A percentile compares a stretch with the other conserved stretches of the same genome.
Evolutionary conservation across 2,797 vertebrate species (phyloP).

Genomic region (Fistularia tabacaria): DNA sequence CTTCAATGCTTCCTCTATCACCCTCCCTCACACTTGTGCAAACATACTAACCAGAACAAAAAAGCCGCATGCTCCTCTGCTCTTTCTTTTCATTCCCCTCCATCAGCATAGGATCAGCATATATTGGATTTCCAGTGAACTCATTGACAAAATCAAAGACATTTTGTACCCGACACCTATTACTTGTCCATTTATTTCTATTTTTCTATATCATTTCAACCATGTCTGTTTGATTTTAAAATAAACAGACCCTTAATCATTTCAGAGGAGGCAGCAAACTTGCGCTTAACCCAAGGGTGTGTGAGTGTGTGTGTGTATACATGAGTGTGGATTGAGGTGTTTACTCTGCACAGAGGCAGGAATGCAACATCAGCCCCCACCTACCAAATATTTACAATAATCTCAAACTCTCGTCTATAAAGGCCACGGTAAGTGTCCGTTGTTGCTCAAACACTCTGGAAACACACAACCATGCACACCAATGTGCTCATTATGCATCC

Average conservation of each 20-base stretch:
- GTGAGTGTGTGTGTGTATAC: no score
- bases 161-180: constrained; percentile 12
- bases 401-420: constrained; percentile 32
- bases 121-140: constrained; percentile 30
- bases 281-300: no score
- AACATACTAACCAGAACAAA: neutral
- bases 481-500: constrained; percentile 33
- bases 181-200: constrained; percentile 2
- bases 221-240: constrained; percentile 22
- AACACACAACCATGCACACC: constrained; percentile 9
- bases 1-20: neutral
- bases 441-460: constrained; percentile 21
- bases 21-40: neutral
- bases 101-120: constrained; percentile 43
- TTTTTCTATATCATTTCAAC: neutral
- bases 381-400: neutral
- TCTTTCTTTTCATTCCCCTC: constrained; percentile 29
- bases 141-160: constrained; percentile 40
- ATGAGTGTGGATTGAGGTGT: constrained; percentile 12
- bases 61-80: neutral
- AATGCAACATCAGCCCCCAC: constrained; percentile 22
- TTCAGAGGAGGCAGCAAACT: no score
- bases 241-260: no score
- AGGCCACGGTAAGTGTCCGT: neutral
- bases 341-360: constrained; percentile 3